A percentile compares a stretch with the other conserved stretches of the same genome.
These are phyloP conservation scores for Metacarcinus magister DNA, from an alignment of 2,888 invertebrate species.

Conservation along the genomic window DNA sequence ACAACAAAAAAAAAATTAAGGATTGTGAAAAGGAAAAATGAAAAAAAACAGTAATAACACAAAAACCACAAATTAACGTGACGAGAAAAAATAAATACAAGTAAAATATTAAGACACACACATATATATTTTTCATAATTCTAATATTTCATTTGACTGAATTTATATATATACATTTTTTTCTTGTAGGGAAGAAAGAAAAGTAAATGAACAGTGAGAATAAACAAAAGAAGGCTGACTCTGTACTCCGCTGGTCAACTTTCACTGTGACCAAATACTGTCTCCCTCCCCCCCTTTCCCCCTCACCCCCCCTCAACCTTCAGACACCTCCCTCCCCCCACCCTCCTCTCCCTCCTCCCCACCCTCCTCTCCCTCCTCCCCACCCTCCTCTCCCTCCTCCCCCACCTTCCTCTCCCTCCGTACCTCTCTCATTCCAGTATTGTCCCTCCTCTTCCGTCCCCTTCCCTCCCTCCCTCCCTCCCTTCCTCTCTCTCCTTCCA, in stretches of 20 bases:
- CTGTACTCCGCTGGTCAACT: neutral
- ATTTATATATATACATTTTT: neutral
- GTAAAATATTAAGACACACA: neutral
- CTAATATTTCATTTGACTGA: neutral
- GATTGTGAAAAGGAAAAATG: neutral
- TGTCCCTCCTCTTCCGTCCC: neutral
- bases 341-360: neutral
- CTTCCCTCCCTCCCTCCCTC: neutral
- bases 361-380: neutral
- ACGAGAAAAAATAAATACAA: neutral
- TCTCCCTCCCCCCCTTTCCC: neutral
- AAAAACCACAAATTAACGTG: neutral
- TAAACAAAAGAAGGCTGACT: constrained; percentile 14
- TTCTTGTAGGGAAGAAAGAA: neutral
- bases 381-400: neutral
- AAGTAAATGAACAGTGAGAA: neutral
- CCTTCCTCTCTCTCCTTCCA: neutral
- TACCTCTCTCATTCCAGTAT: neutral
- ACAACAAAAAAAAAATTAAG: neutral
- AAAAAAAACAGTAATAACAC: neutral
- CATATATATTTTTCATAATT: neutral
- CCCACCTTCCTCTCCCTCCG: neutral
- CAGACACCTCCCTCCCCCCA: neutral
- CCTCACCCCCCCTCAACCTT: constrained; percentile 7
- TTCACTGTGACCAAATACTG: constrained; percentile 29